Conservation (phyloP, 2,797 vertebrate genomes). For the Morelia viridis region DNA sequence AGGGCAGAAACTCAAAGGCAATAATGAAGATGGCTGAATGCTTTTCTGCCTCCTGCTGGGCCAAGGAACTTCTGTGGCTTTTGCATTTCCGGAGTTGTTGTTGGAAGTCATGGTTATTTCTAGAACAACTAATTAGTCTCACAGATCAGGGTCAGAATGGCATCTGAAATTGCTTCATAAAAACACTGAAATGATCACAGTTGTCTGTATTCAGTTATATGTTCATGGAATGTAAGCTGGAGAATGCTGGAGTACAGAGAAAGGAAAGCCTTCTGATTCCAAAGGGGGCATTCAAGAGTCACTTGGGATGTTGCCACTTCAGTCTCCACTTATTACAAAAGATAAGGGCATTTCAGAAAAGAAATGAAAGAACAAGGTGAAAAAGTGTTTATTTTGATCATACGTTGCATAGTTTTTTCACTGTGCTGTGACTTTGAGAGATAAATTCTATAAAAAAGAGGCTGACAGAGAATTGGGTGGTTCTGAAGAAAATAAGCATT, state of each 20-base stretch:
- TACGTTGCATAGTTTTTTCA: neutral
- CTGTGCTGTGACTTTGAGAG: neutral
- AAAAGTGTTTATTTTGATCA: neutral
- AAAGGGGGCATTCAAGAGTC: neutral
- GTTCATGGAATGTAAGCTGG: neutral
- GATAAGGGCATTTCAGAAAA: neutral
- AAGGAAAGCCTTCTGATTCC: neutral
- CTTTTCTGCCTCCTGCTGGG: conserved; percentile 16
- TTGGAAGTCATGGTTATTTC: conserved; percentile 10
- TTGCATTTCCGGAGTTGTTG: conserved; percentile 52
- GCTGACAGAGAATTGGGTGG: neutral
- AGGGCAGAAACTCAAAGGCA: conserved; percentile 90
- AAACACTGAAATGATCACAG: neutral
- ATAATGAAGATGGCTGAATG: conserved; percentile 81
- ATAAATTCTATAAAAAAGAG: neutral
- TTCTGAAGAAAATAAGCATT: neutral
- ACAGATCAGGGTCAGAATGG: neutral
- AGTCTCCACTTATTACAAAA: neutral
- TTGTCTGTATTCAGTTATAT: neutral
- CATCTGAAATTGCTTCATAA: conserved; percentile 8
- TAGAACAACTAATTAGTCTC: neutral
- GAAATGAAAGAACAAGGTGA: neutral
- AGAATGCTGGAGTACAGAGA: neutral
- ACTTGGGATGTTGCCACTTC: neutral
- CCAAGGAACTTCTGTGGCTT: conserved; percentile 9